These are phyloP conservation scores for Idris sp. DNA, from an alignment of 1,140 invertebrate species.

Conservation along the genomic window DNA sequence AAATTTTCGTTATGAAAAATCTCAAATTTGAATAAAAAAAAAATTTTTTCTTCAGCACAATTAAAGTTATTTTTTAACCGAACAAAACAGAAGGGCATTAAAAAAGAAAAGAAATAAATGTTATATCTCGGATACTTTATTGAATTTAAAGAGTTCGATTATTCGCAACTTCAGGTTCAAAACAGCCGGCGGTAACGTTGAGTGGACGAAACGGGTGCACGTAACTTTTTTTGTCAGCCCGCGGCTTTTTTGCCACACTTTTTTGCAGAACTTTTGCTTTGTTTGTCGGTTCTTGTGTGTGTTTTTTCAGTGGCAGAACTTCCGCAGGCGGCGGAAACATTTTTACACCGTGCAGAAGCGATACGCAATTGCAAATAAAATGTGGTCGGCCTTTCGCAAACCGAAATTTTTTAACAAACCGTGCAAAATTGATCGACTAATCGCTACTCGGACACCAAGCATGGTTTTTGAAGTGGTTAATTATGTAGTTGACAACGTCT, in stretches of 20 bases:
- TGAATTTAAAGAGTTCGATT: slow-evolving; percentile 39
- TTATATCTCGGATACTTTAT: slow-evolving; percentile 17
- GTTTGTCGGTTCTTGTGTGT: slow-evolving; percentile 44
- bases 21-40: too few relatives aligned
- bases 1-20: too few relatives aligned
- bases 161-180: slow-evolving; percentile 33
- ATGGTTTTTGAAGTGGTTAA: slow-evolving; percentile 40
- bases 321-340: slow-evolving; percentile 66
- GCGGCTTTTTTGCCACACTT: slow-evolving; percentile 15
- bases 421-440: slow-evolving; percentile 54
- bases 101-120: slow-evolving; percentile 19
- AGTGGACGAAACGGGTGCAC: slow-evolving; percentile 36
- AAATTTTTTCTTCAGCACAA: too few relatives aligned
- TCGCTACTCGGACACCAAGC: slow-evolving; percentile 27
- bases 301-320: slow-evolving; percentile 57
- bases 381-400: slow-evolving; percentile 54
- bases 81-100: too few relatives aligned
- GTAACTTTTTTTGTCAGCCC: slow-evolving; percentile 7
- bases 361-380: slow-evolving; percentile 58
- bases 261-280: slow-evolving; percentile 42
- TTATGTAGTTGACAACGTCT: slow-evolving; percentile 37
- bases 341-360: slow-evolving; percentile 67
- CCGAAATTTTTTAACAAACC: slow-evolving; percentile 72
- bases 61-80: too few relatives aligned
- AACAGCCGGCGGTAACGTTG: slow-evolving; percentile 31